Evolutionary conservation across 2,888 invertebrate species (phyloP), one percentile per base, ranked within the genome.

Genomic region (Drosophila antonietae): DNA sequence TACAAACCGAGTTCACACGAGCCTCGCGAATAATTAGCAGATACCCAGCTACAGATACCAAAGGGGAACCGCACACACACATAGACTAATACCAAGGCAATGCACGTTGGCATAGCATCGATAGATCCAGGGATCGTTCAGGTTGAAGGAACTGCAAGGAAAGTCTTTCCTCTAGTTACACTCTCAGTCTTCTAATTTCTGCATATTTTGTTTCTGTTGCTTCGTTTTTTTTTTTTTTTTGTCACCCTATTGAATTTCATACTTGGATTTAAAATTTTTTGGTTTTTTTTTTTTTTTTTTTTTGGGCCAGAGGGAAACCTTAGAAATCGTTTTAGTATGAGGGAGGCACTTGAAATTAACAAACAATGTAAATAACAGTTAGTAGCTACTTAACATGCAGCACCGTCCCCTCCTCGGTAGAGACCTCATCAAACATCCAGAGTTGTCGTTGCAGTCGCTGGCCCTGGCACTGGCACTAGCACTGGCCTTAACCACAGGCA

Each of bases 1-100:
- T 88, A 88, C 88, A 88, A 88, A 88, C 88, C 88, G 88, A 88
- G 85, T 88, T 88, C 88, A 88, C 88, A 88, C 90, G 89, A 71
- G 47, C 69, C 70, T 71, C 72, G 62, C 89, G 73, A 88, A 88
- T 84, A 84, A 89, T 84, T 84, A 84, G 69, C 88, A 68, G 51
- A 62, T 63, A 59, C 58, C 33, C 31, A 55, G 53, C 44, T 56
- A 55, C 57, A 77, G 43, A 41, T 62, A 46, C 62, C 49, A 51
- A 41, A 43, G 39, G 68, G 68, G 35, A 58, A 43, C 14, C 35
- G 49, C 23, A 59, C 41, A 23, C 37, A 18, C 23, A 55, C 37
- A 14, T 2, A 35, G 12, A 35, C 14, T 2, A 37, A 1, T 5
- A 37, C n/a, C 28, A 18, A 2, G 28, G 43, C 18, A 12, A 12